Conservation (phyloP, 2,797 vertebrate genomes). For the Muraenolepis orangiensis region DNA sequence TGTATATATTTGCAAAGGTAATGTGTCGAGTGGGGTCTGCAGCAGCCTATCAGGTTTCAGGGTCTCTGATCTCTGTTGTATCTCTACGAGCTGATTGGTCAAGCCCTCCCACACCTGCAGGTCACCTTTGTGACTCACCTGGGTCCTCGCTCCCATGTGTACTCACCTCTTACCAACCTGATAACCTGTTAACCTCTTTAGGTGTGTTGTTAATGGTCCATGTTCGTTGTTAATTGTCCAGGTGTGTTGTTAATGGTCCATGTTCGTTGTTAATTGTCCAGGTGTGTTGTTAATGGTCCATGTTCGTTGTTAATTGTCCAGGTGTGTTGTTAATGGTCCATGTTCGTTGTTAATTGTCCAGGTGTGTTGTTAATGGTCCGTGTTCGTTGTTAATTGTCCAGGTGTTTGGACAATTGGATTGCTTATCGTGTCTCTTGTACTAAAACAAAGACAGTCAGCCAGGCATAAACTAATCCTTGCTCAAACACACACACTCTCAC, state of each 20-base stretch:
- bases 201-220: neutral
- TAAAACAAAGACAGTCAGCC: constrained; percentile 67
- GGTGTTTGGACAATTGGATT: constrained; percentile 5
- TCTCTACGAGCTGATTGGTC: constrained; percentile 6
- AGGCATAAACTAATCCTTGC: constrained; percentile 27
- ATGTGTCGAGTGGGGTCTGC: constrained; percentile 7
- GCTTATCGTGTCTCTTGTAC: too few relatives aligned
- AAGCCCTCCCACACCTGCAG: neutral
- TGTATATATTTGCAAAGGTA: constrained; percentile 19
- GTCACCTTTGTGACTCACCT: neutral
- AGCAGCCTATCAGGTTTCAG: constrained; percentile 3
- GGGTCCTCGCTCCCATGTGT: neutral
- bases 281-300: constrained; percentile 7
- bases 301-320: neutral
- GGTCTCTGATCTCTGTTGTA: constrained; percentile 24
- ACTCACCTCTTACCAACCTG: constrained; percentile 27
- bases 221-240: neutral
- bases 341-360: neutral
- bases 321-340: neutral
- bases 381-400: neutral
- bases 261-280: neutral
- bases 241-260: neutral
- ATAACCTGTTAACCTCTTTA: neutral
- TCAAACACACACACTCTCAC: constrained; percentile 13
- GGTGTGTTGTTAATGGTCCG: too few relatives aligned